Evolutionary conservation across 2,797 vertebrate genomes (phyloP).

Genomic region (Loriculus beryllinus): DNA sequence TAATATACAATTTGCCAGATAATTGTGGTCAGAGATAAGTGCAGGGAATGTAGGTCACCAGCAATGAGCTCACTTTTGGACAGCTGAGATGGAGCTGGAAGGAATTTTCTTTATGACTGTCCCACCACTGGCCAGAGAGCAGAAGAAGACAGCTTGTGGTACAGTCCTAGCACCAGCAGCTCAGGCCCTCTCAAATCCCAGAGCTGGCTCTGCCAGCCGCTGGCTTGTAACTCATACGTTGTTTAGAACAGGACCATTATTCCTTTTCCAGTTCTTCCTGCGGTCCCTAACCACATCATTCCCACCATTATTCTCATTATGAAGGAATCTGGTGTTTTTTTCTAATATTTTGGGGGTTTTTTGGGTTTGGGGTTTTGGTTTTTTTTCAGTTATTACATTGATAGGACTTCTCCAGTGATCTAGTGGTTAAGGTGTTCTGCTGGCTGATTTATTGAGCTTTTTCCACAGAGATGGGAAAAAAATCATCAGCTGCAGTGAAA

Average conservation of each 20-base stretch:
- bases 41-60: background rate
- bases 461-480: background rate
- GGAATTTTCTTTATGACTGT: background rate
- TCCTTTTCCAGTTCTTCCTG: background rate
- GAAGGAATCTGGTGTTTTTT: background rate
- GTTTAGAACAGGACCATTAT: background rate
- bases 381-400: background rate
- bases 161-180: background rate
- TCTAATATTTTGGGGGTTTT: background rate
- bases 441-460: background rate
- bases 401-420: background rate
- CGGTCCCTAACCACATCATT: background rate
- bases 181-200: background rate
- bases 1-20: background rate
- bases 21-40: background rate
- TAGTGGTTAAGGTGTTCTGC: background rate
- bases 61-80: background rate
- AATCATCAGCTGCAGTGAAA: background rate
- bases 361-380: too few species aligned
- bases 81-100: background rate
- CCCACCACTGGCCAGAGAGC: background rate
- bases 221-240: background rate
- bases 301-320: background rate
- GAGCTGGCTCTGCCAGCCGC: background rate
- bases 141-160: background rate